Conservation (phyloP, 2,888 invertebrate genomes). For the Archaeoteleia sp. region DNA sequence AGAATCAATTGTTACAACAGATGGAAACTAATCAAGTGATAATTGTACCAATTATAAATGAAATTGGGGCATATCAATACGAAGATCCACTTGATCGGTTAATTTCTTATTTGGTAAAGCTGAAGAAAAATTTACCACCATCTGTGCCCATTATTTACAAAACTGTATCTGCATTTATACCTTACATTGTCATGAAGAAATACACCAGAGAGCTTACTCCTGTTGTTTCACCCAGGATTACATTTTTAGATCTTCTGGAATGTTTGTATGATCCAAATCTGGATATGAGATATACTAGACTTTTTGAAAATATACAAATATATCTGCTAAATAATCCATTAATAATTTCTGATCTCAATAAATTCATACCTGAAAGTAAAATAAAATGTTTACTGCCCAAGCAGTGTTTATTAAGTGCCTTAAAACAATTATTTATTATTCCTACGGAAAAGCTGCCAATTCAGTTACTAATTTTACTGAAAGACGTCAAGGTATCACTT, state of each 20-base stretch:
- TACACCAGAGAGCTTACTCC: constrained; percentile 19
- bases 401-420: constrained; percentile 23
- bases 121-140: constrained; percentile 32
- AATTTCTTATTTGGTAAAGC: constrained; percentile 46
- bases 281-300: neutral
- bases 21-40: constrained; percentile 3
- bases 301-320: constrained; percentile 7
- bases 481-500: no score
- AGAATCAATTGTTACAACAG: constrained; percentile 30
- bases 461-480: neutral
- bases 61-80: constrained; percentile 49
- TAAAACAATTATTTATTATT: neutral
- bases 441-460: neutral
- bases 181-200: constrained; percentile 37
- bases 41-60: constrained; percentile 16
- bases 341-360: constrained; percentile 6
- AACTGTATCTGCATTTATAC: constrained; percentile 35
- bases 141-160: constrained; percentile 13
- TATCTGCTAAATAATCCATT: constrained; percentile 30
- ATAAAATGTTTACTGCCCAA: constrained; percentile 14
- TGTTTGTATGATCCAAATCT: constrained; percentile 21
- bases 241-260: constrained; percentile 47
- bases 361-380: constrained; percentile 32
- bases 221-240: constrained; percentile 24
- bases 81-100: constrained; percentile 46